Base-by-base conservation (phyloP, 30 jellyfish, hydroid and myxozoan genomes). In the Sanderia malayensis region DNA sequence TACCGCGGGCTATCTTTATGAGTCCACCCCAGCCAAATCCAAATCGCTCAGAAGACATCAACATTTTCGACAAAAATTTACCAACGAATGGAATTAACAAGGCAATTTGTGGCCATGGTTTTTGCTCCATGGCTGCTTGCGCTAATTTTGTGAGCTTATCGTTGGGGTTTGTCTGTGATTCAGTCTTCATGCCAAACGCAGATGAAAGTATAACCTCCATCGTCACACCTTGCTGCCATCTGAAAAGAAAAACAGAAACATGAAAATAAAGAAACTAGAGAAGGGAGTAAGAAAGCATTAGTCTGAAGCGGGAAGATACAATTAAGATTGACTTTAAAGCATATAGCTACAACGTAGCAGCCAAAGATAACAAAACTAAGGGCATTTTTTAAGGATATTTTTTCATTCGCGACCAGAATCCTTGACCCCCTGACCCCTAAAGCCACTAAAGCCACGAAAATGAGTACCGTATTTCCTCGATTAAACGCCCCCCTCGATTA, bases 191-290 rank as follows among this genome's bases (percentile, higher is more conserved):
- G 9, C 94, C 94, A 71, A 82, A 82, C 0, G 86, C 94, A 0
- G 94, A 71, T 21, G 94, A 82, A 0, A 82, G 46, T 58, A 82
- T 82, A 31, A 82, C 86, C 28, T 71, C 94, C 81, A 82, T 60
- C 26, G 94, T 71, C 67, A 82, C 76, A 0, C 27, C 46, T 34
- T 82, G 94, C 34, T 58, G 82, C 76, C 79, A 71, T 25, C 94
- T 82, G 34, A 23, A 70, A 59, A 25, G 18, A 0, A 24, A 59
- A 31, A 58, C 17, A 1, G 0, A 8, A n/a, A n/a, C n/a, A n/a
- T n/a, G n/a, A n/a, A n/a, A n/a, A n/a, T n/a, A n/a, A n/a, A n/a
- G n/a, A n/a, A n/a, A n/a, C n/a, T n/a, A n/a, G n/a, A n/a, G n/a
- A n/a, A n/a, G n/a, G n/a, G n/a, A n/a, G n/a, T n/a, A n/a, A n/a